Base-by-base conservation (phyloP, 2,113 vertebrate genomes). In the Pelobates fuscus region DNA sequence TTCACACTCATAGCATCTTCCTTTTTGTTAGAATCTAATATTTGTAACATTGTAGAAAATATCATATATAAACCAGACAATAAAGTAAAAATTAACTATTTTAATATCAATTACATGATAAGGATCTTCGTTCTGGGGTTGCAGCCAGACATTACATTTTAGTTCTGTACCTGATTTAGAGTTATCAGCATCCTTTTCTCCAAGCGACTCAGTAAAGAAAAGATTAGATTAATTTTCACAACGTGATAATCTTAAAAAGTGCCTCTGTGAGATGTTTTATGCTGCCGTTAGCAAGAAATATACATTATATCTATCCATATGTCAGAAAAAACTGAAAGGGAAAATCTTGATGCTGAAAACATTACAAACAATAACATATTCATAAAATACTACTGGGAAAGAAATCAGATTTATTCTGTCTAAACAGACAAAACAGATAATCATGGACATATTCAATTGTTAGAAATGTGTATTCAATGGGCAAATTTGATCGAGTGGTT, bases 291-390 rank as follows among this genome's bases (percentile, higher is more conserved):
- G 14, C 20, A 23, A 23, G 11, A 8, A 11, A 55, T 6, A 23
- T 55, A 55, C 12, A 21, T 2, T 55, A 55, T 23, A 55, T 10
- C 52, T 55, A 23, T 23, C 52, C 21, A 12, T 20, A 6, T 55
- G n/a, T n/a, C 52, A 55, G n/a, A 23, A 55, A n/a, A 23, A 20
- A 55, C 21, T 55, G 21, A 2, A 55, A 55, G 20, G 52, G 21
- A 55, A 55, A 55, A 21, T 23, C 7, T 55, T 55, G 20, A 17
- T 55, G 52, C 52, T 17, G 21, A 55, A 55, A 55, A 55, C 52
- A 55, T 55, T 55, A 55, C 7, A 55, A 55, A 23, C 52, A 55
- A 55, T 55, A 55, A 1, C 20, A 23, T 55, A 55, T 55, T 55
- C 8, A 55, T 55, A 21, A 23, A 55, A n/a, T 5, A 49, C 18